Evolutionary conservation across 2,113 vertebrate species (phyloP), one percentile per base, ranked within the genome.

Genomic region (Neopipo cinnamomea): DNA sequence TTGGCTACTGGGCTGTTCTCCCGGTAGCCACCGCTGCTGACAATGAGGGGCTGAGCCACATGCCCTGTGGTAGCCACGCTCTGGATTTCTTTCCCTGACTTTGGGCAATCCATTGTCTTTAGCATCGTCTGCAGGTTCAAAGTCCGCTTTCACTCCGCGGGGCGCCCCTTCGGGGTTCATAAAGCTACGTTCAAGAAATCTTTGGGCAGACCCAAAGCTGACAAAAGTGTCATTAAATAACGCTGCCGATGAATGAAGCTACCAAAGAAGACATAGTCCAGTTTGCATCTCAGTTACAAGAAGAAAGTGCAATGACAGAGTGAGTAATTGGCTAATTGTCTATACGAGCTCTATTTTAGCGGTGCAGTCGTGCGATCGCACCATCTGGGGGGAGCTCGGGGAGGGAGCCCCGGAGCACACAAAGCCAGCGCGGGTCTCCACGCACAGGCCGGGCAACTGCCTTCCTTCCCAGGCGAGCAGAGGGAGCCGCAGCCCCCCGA

Each of bases 281-380:
- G 96, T 95, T 97, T 96, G 96, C 95, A 95, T 89, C 96, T 96
- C 95, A 97, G 93, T 97, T 96, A 96, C 95, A 91, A 96, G 96
- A 93, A 96, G 96, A 97, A 96, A 97, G 94, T 96, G 92, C 93
- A 85, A 87, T 96, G 94, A 96, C 92, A 97, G 96, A 86, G 96
- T 96, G 93, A 96, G 93, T 96, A 96, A 97, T 95, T 95, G 95
- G 93, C 91, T 96, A 93, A 96, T 95, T 96, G 96, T 97, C 96
- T 96, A 44, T 95, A 52, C 62, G 72, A 94, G 96, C 91, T 74
- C 95, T 86, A 96, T 96, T 97, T 96, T 95, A 92, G 47, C 94
- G 91, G 96, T 94, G 94, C 96, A 96, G 95, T 95, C 95, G 95
- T 97, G 96, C 95, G 90, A 96, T 97, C 82, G 85, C 95, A 97